A percentile compares a stretch with the other conserved stretches of the same genome.
Conservation (phyloP, 2,888 invertebrate species). For the Cremastobaeus sp. region DNA sequence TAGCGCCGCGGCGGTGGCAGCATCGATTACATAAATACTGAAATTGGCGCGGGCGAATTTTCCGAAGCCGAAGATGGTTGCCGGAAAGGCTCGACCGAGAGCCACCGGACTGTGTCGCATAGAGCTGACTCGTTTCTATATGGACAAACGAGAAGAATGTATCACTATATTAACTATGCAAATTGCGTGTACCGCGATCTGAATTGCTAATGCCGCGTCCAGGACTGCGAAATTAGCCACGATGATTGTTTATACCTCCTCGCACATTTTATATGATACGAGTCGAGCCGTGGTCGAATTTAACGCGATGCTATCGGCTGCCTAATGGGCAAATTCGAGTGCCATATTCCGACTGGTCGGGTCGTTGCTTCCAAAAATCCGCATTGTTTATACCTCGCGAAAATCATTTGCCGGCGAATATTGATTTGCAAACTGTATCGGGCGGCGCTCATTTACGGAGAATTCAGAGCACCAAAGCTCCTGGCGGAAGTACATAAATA, state of each 20-base stretch:
- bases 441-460: background rate
- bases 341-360: conserved; percentile 3
- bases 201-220: conserved; percentile 28
- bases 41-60: background rate
- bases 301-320: conserved; percentile 30
- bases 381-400: conserved; percentile 15
- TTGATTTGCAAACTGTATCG: background rate
- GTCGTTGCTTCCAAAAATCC: background rate
- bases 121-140: conserved; percentile 5
- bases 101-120: conserved; percentile 9
- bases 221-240: conserved; percentile 30
- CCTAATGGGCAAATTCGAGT: conserved; percentile 36
- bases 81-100: background rate
- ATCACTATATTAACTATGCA: conserved; percentile 31
- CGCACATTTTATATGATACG: conserved; percentile 14
- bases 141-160: conserved; percentile 12
- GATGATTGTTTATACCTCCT: conserved; percentile 37
- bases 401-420: conserved; percentile 9
- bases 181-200: conserved; percentile 27
- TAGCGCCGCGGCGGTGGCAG: background rate
- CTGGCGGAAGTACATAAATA: background rate
- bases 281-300: conserved; percentile 30
- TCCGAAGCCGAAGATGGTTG: background rate
- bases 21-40: conserved; percentile 6
- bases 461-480: background rate